Evolutionary conservation across 1,140 invertebrate genomes (phyloP), one percentile per base, ranked within the genome.

Genomic region (Littorina saxatilis): DNA sequence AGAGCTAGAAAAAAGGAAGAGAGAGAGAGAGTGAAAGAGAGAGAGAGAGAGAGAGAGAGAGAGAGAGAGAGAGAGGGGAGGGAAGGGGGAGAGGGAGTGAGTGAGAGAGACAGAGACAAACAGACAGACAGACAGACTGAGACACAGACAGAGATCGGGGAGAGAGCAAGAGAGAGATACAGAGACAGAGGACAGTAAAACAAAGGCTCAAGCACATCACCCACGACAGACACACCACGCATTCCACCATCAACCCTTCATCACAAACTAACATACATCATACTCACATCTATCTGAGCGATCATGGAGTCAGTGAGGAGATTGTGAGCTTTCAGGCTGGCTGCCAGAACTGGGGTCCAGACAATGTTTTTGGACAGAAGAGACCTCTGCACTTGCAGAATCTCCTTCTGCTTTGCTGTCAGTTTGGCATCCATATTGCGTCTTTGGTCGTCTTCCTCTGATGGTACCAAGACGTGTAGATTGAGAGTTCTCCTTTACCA

Each of bases 291-390:
- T 35, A 83, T 84, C 37, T 81, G 80, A 58, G 70, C 76, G 0
- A 80, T 66, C 23, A 82, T 78, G 27, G 78, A 79, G 4, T 86
- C 85, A 15, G 85, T 82, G 2, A 86, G 17, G n/a, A 86, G 63
- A 37, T 75, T 74, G 1, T 80, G 80, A 23, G 23, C 40, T 61
- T 78, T 72, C 15, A 86, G 61, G 9, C 39, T 70, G 0, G 63
- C 61, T 2, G 66, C 68, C 23, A 86, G 37, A 15, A 61, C 52
- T 1, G 76, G 58, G 7, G 82, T 84, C 82, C 85, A 86, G 32
- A 86, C 75, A 3, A 86, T 83, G 73, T 86, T 86, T 32, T 78
- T 81, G n/a, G 73, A 70, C 13, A 86, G 75, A 78, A 86, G 83
- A 29, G 78, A 75, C 40, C 81, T 66, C 50, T 86, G 85, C 27